Evolutionary conservation across 2,888 invertebrate species (phyloP).

Genomic region (Choristoneura rosaceana): DNA sequence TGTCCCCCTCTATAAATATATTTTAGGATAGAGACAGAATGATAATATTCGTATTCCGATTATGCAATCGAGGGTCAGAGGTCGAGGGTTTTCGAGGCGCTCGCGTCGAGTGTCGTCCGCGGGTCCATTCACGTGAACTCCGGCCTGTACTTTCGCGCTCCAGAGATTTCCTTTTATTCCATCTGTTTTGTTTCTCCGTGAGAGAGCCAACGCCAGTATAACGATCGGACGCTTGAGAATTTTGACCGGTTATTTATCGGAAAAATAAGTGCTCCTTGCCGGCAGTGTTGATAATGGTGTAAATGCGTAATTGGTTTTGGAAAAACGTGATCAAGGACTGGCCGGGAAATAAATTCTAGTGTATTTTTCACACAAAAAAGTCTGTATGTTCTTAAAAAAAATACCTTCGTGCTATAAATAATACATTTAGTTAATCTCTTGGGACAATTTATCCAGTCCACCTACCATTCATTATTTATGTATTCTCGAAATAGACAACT

Average conservation of each 20-base stretch:
- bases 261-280: constrained; percentile 56
- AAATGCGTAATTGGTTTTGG: background rate
- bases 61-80: constrained; percentile 53
- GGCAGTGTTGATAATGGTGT: constrained; percentile 44
- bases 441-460: background rate
- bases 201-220: constrained; percentile 68
- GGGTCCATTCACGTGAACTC: constrained; percentile 56
- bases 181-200: constrained; percentile 69
- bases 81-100: constrained; percentile 49
- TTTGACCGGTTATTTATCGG: constrained; percentile 69
- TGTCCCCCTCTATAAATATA: constrained; percentile 41
- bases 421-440: background rate
- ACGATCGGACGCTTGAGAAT: constrained; percentile 65
- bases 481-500: background rate
- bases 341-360: background rate
- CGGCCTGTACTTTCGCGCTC: constrained; percentile 67
- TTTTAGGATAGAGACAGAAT: constrained; percentile 47
- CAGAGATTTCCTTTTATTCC: constrained; percentile 66
- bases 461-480: background rate
- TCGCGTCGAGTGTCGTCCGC: constrained; percentile 50
- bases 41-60: constrained; percentile 50
- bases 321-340: constrained; percentile 1
- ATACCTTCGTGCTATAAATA: background rate
- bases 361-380: background rate
- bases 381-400: background rate